Base-by-base conservation (phyloP, 2,888 invertebrate species). In the Caenorhabditis sp. region DNA sequence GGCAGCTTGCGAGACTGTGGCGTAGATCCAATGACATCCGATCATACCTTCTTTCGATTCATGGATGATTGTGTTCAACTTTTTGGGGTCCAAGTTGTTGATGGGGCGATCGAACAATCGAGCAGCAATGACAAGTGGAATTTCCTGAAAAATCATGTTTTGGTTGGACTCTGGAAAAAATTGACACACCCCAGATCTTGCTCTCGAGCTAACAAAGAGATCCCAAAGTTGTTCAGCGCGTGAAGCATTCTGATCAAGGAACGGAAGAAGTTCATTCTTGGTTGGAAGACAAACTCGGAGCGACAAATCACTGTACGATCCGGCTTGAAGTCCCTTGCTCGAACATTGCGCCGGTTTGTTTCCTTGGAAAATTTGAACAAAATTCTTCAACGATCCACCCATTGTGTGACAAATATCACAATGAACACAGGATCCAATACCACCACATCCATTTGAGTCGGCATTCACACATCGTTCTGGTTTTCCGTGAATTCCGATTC, bases 211-310 rank as follows among this genome's bases (percentile, higher is more conserved):
- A 53, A 87, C 82, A 58, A 87, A 87, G 21, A 86, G 78, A 58
- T 87, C 84, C 86, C 87, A 87, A 14, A 87, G 78, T 65, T 86
- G 84, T 68, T 87, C 83, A 23, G 86, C 86, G 53, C 87, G 82
- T 54, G 72, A 78, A 24, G 83, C 73, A 62, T 87, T 87, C 82
- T 82, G 78, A 69, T 87, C 87, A 10, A 86, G 76, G 82, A 86
- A 87, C 31, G 86, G 86, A 51, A 87, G 78, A 24, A 87, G 79
- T 64, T 87, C 87, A 61, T 82, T 83, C 66, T 84, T 86, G 49
- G 82, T 83, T 49, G 87, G 87, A 24, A 87, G 79, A 65, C 87
- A 87, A n/a, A 87, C 83, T 31, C 82, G 76, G 19, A 87, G 78
- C 3, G 85, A 81, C 19, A 87, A 78, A 69, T 87, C 87, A 59